These are phyloP conservation scores for Trichopoda pennipes DNA, from an alignment of 2,888 invertebrate genomes.

Conservation along the genomic window DNA sequence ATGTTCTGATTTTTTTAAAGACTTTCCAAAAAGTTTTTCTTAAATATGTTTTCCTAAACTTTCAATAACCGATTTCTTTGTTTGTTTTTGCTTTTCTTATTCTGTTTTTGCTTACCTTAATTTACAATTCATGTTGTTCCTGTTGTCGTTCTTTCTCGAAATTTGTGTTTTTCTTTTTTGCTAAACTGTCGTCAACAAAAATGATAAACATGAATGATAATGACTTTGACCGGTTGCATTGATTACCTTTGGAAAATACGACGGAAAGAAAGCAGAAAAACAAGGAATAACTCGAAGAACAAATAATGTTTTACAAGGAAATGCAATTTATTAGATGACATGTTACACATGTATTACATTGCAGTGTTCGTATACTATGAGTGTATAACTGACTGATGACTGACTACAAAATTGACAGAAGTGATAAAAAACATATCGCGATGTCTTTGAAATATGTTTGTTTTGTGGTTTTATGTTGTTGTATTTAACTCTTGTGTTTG, in stretches of 20 bases:
- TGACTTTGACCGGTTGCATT: conserved; percentile 56
- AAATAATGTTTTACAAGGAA: conserved; percentile 63
- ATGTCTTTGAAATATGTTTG: conserved; percentile 14
- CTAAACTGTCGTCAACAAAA: conserved; percentile 22
- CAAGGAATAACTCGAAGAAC: conserved; percentile 20
- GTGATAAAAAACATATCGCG: conserved; percentile 16
- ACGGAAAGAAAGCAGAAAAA: neutral
- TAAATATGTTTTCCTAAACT: neutral
- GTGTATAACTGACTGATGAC: conserved; percentile 33
- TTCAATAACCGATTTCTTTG: neutral
- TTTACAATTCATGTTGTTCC: conserved; percentile 22
- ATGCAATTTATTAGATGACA: conserved; percentile 60
- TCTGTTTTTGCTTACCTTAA: conserved; percentile 1
- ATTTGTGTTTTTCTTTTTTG: too few species aligned
- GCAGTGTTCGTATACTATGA: conserved; percentile 13
- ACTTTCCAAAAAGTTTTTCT: too few species aligned
- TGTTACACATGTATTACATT: conserved; percentile 46
- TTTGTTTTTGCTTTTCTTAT: neutral
- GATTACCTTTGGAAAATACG: conserved; percentile 27
- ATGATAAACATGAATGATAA: conserved; percentile 49
- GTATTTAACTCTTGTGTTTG: neutral
- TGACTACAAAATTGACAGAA: conserved; percentile 29
- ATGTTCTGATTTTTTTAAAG: too few species aligned
- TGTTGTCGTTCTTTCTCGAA: conserved; percentile 8
- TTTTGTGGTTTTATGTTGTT: conserved; percentile 33